These are phyloP conservation scores for Myiotriccus ornatus DNA, from an alignment of 2,797 vertebrate genomes.

Conservation along the genomic window DNA sequence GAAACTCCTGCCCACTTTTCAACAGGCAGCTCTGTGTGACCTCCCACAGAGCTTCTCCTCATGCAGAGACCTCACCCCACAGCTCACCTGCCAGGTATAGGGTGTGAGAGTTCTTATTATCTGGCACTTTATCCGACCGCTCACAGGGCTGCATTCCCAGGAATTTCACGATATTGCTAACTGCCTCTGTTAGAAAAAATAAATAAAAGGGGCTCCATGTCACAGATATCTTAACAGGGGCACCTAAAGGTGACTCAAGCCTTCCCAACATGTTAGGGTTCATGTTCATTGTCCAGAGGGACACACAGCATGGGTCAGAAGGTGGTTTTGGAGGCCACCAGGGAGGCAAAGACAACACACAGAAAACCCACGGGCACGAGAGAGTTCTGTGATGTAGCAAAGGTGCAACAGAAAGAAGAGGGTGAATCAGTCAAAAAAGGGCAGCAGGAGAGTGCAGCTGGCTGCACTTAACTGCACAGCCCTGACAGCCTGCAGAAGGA, in stretches of 20 bases:
- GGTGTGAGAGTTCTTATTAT: conserved; percentile 81
- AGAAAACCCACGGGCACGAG: accelerated
- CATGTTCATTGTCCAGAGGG: not conserved
- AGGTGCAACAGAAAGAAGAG: not conserved
- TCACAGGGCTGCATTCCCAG: conserved; percentile 84
- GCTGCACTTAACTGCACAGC: not conserved
- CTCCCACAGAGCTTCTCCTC: not conserved
- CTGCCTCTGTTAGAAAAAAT: conserved; percentile 73
- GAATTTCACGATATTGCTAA: conserved; percentile 81
- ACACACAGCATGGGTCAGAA: not conserved
- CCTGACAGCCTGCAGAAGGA: not conserved
- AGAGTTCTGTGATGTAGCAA: not conserved
- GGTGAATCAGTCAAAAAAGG: not conserved
- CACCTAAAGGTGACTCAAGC: not conserved
- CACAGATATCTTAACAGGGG: not conserved
- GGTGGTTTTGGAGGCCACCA: not conserved
- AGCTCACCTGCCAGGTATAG: conserved; percentile 79
- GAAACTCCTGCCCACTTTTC: not conserved
- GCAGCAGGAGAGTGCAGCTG: not conserved
- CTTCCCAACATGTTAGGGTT: not conserved
- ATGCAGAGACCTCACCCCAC: not conserved
- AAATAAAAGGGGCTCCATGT: not conserved
- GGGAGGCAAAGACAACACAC: not conserved
- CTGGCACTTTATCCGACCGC: conserved; percentile 81
- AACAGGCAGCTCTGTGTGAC: not conserved